Base-by-base conservation (phyloP, 2,113 vertebrate species). In the Cygnus buccinator region DNA sequence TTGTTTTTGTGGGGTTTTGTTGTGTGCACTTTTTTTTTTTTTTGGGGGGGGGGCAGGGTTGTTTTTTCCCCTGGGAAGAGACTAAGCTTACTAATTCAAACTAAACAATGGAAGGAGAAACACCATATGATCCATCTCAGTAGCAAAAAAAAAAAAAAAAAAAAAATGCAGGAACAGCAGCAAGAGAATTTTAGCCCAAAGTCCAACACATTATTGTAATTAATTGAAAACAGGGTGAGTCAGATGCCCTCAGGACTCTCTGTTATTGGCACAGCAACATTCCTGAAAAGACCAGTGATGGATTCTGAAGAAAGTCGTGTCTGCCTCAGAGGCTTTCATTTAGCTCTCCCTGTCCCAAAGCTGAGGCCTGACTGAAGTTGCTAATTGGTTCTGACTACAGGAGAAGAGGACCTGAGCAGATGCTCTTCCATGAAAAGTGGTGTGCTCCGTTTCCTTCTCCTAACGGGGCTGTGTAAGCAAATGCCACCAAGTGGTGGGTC, bases 151-250 rank as follows among this genome's bases (percentile, higher is more conserved):
- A 41, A 29, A 13, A 12, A n/a, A n/a, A n/a, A n/a, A 14, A 13
- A 13, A 10, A 44, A 5, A 44, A 26, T 19, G 20, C 26, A 74
- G 28, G 6, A 52, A 33, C 13, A 67, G 9, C 25, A 50, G 22
- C 33, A 77, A 79, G 74, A 81, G 2, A 52, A 25, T 92, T 87
- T 84, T 81, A 79, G 41, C 67, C 50, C 28, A 20, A 66, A 73
- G 35, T 39, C 63, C 31, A 37, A 9, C 18, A 37, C 21, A 75
- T 33, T 58, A 62, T 44, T 84, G 41, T 71, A 81, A 62, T 67
- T 52, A 76, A 62, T 18, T 88, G 62, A 91, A 94, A 78, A 39
- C 50, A 46, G 48, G 59, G 70, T 82, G 66, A 92, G 57, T 84
- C 81, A 73, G 58, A 70, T 84, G 14, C 35, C 23, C 54, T 95